Conservation (phyloP, 30 jellyfish, hydroid and myxozoan species). For the Catostylus mosaicus region DNA sequence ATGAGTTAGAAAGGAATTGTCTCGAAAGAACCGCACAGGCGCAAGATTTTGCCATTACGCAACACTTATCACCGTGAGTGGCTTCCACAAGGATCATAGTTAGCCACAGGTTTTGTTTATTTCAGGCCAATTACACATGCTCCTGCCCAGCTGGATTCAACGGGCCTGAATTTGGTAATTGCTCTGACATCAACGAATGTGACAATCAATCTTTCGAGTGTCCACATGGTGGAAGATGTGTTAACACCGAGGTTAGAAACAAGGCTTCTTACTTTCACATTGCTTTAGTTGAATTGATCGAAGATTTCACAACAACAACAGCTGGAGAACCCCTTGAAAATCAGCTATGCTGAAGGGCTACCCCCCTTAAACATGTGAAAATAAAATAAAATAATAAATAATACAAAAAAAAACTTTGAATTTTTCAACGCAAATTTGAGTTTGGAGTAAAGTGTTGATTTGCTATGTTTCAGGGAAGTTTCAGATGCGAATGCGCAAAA, state of each 20-base stretch:
- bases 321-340: neutral
- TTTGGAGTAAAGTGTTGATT: neutral
- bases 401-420: too few species aligned
- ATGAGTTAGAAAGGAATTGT: too few species aligned
- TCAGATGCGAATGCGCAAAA: conserved; percentile 51
- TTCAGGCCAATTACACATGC: conserved; percentile 70
- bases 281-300: neutral
- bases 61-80: too few species aligned
- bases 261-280: neutral
- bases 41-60: too few species aligned
- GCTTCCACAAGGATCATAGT: too few species aligned
- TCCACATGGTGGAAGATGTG: conserved; percentile 68
- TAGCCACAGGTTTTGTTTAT: neutral
- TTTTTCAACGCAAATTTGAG: too few species aligned
- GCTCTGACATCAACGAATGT: conserved; percentile 68
- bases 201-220: conserved; percentile 48
- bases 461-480: conserved; percentile 50
- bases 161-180: conserved; percentile 65
- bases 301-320: neutral
- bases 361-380: neutral
- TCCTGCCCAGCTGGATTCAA: conserved; percentile 67
- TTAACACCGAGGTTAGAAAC: conserved; percentile 44
- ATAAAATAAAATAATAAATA: too few species aligned
- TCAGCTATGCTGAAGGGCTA: too few species aligned
- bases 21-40: too few species aligned